Percentiles rank a stretch among this genome's conserved stretches.
phyloP scores from a whole-genome alignment of 2,888 invertebrate species.

The Oligia latruncula region DNA sequence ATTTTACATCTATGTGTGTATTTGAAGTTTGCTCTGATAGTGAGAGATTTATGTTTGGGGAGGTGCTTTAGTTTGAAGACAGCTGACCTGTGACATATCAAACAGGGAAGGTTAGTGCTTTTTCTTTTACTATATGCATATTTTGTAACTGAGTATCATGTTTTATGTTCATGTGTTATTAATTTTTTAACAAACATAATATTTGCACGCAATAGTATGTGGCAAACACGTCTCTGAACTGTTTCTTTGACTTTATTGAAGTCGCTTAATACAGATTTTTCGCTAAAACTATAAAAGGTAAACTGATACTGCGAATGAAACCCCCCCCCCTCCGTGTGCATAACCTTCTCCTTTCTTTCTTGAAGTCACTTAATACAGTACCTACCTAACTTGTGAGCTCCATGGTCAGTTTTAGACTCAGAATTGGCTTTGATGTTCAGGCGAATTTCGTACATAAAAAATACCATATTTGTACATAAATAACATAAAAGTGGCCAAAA shows the following conservation, averaged over 20 bases:
- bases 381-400: neutral
- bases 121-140: too few relatives aligned
- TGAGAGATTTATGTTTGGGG: conserved; percentile 21
- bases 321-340: too few relatives aligned
- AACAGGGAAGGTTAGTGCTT: neutral
- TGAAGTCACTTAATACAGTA: neutral
- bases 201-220: too few relatives aligned
- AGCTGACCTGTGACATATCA: neutral
- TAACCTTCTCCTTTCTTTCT: neutral
- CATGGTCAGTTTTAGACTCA: neutral
- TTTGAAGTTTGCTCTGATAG: conserved; percentile 31
- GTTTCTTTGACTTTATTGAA: too few relatives aligned
- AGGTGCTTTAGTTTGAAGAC: neutral
- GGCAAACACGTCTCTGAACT: too few relatives aligned
- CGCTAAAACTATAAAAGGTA: neutral
- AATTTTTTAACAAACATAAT: too few relatives aligned
- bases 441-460: neutral
- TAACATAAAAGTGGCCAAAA: neutral
- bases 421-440: neutral
- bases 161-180: too few relatives aligned
- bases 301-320: neutral
- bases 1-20: conserved; percentile 67
- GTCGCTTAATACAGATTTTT: too few relatives aligned
- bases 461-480: neutral
- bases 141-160: too few relatives aligned